Conservation (phyloP, 2,113 vertebrate genomes). For the Apeltes quadracus region DNA sequence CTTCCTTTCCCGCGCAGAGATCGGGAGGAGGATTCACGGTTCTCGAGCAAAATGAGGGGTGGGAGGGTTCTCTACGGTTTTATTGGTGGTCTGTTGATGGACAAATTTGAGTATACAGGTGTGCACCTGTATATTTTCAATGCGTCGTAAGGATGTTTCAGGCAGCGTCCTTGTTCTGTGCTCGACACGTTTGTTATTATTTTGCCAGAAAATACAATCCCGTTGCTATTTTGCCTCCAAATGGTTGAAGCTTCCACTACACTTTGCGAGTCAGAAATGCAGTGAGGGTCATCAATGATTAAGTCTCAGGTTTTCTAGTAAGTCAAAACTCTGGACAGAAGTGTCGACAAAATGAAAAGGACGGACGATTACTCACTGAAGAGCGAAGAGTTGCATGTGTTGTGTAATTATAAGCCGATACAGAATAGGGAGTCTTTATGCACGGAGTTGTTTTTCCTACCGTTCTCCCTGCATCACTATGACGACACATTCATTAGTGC, state of each 20-base stretch:
- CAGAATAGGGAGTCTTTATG: conserved; percentile 61
- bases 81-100: neutral
- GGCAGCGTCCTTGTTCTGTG: neutral
- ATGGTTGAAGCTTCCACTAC: neutral
- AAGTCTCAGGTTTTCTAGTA: conserved; percentile 29
- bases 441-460: conserved; percentile 71
- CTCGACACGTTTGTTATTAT: conserved; percentile 1
- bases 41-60: neutral
- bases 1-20: conserved; percentile 37
- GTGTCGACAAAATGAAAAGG: conserved; percentile 27
- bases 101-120: neutral
- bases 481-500: conserved; percentile 81
- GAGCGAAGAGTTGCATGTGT: conserved; percentile 36
- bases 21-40: conserved; percentile 38
- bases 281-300: conserved; percentile 26
- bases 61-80: conserved; percentile 32
- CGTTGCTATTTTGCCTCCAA: neutral
- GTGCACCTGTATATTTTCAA: neutral
- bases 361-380: conserved; percentile 13
- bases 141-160: neutral
- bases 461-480: conserved; percentile 80
- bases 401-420: conserved; percentile 60
- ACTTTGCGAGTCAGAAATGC: conserved; percentile 21
- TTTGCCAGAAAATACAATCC: conserved; percentile 9
- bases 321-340: conserved; percentile 40